Base-by-base conservation (phyloP, 1,140 invertebrate species). In the Cotesia vestalis region DNA sequence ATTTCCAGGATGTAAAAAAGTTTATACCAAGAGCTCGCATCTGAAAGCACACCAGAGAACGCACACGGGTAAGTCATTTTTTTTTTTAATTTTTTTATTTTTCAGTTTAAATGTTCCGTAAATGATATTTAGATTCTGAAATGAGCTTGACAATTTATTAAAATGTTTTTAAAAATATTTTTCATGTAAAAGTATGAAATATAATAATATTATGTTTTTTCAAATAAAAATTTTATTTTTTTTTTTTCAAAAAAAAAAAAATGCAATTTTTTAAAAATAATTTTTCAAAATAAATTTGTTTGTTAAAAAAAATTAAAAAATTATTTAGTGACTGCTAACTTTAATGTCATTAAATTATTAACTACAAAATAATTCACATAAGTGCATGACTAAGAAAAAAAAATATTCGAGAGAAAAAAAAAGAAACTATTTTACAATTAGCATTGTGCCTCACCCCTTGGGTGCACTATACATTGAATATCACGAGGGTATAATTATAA, bases 1-100 rank as follows among this genome's bases (percentile, higher is more conserved):
- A 88, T 98, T 96, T 87, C 92, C 94, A 66, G 95, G 95, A 69
- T 99, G 97, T 88, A 96, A 93, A 79, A 99, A 99, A 89, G 96
- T 98, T 55, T 99, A 99, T 88, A 99, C 97, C 60, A 99, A 99
- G 90, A 98, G 96, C 88, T 99, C 97, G 76, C 98, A 99, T 88
- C 90, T 99, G 9, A 99, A 99, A 88, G 97, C 97, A 68, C 98
- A 99, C 89, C 95, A 98, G 87, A 90, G 98, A 83, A 97, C 98
- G 86, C 97, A 99, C 84, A 99, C 97, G 88, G 97, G 97, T 98
- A 86, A 90, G 89, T 86, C 53, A 66, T n/a, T n/a, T n/a, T n/a
- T n/a, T n/a, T n/a, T n/a, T n/a, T n/a, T n/a, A n/a, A n/a, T n/a
- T 63, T 53, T 62, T 36, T n/a, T 51, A 11, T 12, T 27, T 36